Conservation (phyloP, 2,113 vertebrate genomes). For the Atherinomorus stipes region DNA sequence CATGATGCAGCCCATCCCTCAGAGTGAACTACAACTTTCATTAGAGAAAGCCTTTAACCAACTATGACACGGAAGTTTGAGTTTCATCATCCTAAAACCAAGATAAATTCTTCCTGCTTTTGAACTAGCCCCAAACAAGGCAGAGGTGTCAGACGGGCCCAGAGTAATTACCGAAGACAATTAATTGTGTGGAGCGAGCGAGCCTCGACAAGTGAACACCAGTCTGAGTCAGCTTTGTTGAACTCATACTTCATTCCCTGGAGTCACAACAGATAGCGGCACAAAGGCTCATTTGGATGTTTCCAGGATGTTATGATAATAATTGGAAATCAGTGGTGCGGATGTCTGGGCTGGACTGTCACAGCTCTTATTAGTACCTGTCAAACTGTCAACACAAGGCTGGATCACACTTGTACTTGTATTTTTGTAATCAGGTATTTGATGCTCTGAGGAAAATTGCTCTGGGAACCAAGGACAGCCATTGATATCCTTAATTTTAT, state of each 20-base stretch:
- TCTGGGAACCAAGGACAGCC: too few relatives aligned
- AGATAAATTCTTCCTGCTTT: conserved; percentile 58
- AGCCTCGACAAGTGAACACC: conserved; percentile 47
- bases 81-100: conserved; percentile 29
- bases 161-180: conserved; percentile 69
- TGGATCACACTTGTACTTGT: not conserved
- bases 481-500: too few relatives aligned
- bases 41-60: too few relatives aligned
- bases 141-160: conserved; percentile 44
- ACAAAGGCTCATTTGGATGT: conserved; percentile 28
- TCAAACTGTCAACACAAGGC: conserved; percentile 14
- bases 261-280: conserved; percentile 29
- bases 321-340: conserved; percentile 53
- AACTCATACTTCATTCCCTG: conserved; percentile 26
- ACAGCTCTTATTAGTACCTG: conserved; percentile 20
- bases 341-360: conserved; percentile 30
- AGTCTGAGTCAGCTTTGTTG: conserved; percentile 35
- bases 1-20: too few relatives aligned
- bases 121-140: conserved; percentile 45
- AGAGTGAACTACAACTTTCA: too few relatives aligned
- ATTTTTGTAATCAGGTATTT: conserved; percentile 2
- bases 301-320: conserved; percentile 35
- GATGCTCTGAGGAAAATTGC: not conserved
- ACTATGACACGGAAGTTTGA: not conserved
- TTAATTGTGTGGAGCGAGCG: conserved; percentile 50